Evolutionary conservation across 2,888 invertebrate species (phyloP).

Genomic region (Xanthia togata): DNA sequence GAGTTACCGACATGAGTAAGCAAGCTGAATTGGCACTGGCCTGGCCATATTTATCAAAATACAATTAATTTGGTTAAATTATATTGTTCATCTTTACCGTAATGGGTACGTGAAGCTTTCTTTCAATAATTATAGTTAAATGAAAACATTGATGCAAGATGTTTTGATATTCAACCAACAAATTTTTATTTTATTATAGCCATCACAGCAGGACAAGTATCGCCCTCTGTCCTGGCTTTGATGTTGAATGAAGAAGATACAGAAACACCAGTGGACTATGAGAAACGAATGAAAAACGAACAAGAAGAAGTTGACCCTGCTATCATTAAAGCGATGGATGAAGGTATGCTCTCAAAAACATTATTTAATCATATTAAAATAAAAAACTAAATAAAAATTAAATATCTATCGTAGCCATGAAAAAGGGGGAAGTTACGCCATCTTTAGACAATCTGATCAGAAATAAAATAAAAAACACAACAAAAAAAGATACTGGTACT

Average conservation of each 20-base stretch:
- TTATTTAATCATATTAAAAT: neutral
- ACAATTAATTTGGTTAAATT: neutral
- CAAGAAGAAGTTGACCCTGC: slow-evolving; percentile 4
- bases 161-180: neutral
- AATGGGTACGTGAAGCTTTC: neutral
- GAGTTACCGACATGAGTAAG: neutral
- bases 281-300: slow-evolving; percentile 3
- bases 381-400: neutral
- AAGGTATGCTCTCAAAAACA: slow-evolving; percentile 8
- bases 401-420: slow-evolving; percentile 18
- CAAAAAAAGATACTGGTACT: neutral
- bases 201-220: slow-evolving; percentile 20
- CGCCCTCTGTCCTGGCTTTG: slow-evolving; percentile 33
- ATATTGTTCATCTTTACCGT: neutral
- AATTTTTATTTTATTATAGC: slow-evolving; percentile 26
- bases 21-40: neutral
- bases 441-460: slow-evolving; percentile 24
- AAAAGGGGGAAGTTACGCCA: slow-evolving; percentile 2
- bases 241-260: slow-evolving; percentile 35
- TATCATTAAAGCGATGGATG: slow-evolving; percentile 25
- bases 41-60: neutral
- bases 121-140: neutral
- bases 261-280: neutral
- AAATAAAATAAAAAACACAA: neutral
- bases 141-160: neutral